Conservation (phyloP, 2,888 invertebrate species). For the Drosophila greeni region DNA sequence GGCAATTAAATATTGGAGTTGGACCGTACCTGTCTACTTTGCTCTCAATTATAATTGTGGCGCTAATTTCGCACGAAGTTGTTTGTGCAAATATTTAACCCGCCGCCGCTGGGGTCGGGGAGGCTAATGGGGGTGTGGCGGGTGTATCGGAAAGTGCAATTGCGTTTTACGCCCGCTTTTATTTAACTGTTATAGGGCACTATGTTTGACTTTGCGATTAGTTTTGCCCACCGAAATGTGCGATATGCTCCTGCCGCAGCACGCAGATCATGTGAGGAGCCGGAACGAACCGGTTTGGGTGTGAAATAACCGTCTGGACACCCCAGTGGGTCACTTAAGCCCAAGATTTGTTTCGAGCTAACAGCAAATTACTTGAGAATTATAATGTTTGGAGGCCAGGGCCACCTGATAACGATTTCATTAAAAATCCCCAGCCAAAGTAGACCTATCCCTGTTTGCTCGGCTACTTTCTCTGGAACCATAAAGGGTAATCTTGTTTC, state of each 20-base stretch:
- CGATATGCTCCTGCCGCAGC: constrained; percentile 14
- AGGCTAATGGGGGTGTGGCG: background rate
- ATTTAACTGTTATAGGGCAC: constrained; percentile 33
- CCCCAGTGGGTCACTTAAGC: constrained; percentile 6
- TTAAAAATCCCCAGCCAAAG: background rate
- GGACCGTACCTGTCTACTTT: constrained; percentile 39
- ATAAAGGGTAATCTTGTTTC: constrained; percentile 12
- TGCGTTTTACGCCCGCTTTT: constrained; percentile 54
- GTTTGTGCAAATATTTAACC: constrained; percentile 52
- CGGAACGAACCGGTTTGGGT: constrained; percentile 11
- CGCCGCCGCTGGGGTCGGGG: background rate
- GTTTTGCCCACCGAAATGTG: constrained; percentile 32
- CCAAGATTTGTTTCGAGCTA: background rate
- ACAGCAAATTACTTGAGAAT: constrained; percentile 5
- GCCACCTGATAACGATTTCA: background rate
- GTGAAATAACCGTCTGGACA: constrained; percentile 13
- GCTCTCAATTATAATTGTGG: constrained; percentile 49
- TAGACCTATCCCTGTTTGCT: constrained; percentile 3
- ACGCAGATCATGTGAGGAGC: constrained; percentile 38
- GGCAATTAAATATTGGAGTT: constrained; percentile 53
- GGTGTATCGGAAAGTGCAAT: constrained; percentile 56
- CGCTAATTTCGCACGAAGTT: constrained; percentile 57
- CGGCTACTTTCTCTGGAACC: constrained; percentile 20
- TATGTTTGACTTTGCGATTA: constrained; percentile 39
- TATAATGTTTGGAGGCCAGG: background rate